Percentiles rank a stretch among this genome's conserved stretches.
Conservation (phyloP, 2,113 vertebrate species). For the Cepphus grylle region DNA sequence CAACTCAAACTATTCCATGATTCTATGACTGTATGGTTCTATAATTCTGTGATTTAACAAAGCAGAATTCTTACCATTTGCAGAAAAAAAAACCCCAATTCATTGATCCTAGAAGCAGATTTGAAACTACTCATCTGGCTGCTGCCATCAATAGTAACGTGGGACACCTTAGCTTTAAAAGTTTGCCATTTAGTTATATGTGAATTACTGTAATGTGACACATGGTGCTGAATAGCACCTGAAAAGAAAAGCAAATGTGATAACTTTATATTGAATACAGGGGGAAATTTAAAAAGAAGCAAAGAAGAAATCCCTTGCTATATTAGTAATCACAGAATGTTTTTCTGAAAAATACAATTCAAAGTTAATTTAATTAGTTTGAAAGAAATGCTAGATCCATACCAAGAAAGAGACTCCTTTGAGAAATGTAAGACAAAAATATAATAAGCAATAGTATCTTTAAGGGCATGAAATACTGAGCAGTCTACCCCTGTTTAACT, state of each 20-base stretch:
- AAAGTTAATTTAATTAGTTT: not conserved
- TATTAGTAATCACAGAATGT: not conserved
- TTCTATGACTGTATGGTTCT: not conserved
- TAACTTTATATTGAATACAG: not conserved
- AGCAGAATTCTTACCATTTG: constrained; percentile 49
- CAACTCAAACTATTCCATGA: not conserved
- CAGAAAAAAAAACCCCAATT: not conserved
- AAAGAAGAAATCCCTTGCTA: not conserved
- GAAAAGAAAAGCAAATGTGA: not conserved
- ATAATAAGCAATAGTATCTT: not conserved
- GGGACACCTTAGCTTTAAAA: constrained; percentile 30
- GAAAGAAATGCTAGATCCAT: not conserved
- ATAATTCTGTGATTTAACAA: not conserved
- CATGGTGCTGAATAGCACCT: constrained; percentile 40
- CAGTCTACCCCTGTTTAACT: not conserved
- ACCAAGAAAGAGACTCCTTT: not conserved
- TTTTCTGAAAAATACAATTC: not conserved
- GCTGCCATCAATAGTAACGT: constrained; percentile 43
- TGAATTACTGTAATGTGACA: not conserved
- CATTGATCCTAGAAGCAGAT: constrained; percentile 43
- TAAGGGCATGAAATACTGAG: not conserved
- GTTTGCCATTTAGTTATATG: not conserved
- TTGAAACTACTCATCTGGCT: constrained; percentile 55
- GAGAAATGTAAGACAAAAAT: not conserved
- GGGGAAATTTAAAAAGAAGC: not conserved